Evolutionary conservation across 2,797 vertebrate genomes (phyloP).

Genomic region (Xiphorhynchus erythropygius): DNA sequence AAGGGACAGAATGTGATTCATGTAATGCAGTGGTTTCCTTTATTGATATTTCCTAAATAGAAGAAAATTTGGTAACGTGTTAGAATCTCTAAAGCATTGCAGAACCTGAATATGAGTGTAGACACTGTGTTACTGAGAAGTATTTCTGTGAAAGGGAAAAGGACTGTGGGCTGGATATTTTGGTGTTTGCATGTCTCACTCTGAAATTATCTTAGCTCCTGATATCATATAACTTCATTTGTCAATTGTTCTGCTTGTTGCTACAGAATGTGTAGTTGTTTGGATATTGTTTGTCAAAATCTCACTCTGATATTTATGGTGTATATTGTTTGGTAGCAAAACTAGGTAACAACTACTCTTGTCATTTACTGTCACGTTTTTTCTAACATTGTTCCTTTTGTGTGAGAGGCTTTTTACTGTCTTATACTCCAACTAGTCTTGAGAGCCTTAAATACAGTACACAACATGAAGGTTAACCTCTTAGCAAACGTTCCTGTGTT

Average conservation of each 20-base stretch:
- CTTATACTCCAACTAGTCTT: neutral
- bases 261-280: neutral
- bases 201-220: neutral
- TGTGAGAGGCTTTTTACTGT: neutral
- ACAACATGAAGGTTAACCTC: neutral
- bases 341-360: neutral
- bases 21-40: neutral
- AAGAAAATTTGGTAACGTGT: neutral
- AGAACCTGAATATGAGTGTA: neutral
- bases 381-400: neutral
- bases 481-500: neutral
- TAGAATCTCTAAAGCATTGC: neutral
- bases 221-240: neutral
- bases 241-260: neutral
- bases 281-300: neutral
- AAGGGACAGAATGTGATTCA: neutral
- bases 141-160: neutral
- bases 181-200: neutral
- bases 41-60: neutral
- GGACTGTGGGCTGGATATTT: neutral
- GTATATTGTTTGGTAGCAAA: neutral
- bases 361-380: neutral
- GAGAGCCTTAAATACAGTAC: neutral
- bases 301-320: neutral
- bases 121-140: neutral